Evolutionary conservation across 2,888 invertebrate species (phyloP).

Genomic region (Lacanobia wlatinum): DNA sequence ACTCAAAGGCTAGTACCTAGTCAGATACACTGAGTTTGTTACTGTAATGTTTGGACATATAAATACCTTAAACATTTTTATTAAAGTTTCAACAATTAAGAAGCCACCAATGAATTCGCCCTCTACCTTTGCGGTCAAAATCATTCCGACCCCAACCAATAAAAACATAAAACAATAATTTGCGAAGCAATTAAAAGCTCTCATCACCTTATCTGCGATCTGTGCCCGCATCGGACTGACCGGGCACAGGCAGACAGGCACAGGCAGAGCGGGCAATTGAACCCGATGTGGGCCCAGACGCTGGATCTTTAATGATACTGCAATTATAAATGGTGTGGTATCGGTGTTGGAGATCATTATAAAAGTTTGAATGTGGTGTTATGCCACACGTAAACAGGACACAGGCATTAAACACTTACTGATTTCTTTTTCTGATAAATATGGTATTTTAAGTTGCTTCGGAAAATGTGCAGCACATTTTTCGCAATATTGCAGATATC

Average conservation of each 20-base stretch:
- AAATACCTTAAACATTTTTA: too few relatives aligned
- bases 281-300: conserved; percentile 66
- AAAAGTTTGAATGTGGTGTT: background rate
- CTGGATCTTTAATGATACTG: conserved; percentile 44
- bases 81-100: too few relatives aligned
- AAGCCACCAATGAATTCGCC: conserved; percentile 9
- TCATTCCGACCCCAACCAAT: conserved; percentile 27
- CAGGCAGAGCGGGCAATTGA: conserved; percentile 63
- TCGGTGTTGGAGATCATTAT: conserved; percentile 37
- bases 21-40: too few relatives aligned
- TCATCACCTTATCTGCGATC: conserved; percentile 60
- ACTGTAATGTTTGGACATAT: too few relatives aligned
- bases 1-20: too few relatives aligned
- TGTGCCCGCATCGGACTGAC: conserved; percentile 66
- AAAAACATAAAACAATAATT: conserved; percentile 60
- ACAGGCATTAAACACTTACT: too few relatives aligned
- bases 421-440: too few relatives aligned
- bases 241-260: conserved; percentile 11
- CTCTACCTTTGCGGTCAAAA: conserved; percentile 29
- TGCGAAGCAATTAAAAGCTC: conserved; percentile 62
- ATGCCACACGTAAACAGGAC: background rate
- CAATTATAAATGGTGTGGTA: conserved; percentile 37
- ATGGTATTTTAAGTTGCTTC: too few relatives aligned
- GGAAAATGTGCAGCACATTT: too few relatives aligned
- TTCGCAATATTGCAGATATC: too few relatives aligned